These are phyloP conservation scores for Chaetops frenatus DNA, from an alignment of 2,113 vertebrate genomes.

Conservation along the genomic window DNA sequence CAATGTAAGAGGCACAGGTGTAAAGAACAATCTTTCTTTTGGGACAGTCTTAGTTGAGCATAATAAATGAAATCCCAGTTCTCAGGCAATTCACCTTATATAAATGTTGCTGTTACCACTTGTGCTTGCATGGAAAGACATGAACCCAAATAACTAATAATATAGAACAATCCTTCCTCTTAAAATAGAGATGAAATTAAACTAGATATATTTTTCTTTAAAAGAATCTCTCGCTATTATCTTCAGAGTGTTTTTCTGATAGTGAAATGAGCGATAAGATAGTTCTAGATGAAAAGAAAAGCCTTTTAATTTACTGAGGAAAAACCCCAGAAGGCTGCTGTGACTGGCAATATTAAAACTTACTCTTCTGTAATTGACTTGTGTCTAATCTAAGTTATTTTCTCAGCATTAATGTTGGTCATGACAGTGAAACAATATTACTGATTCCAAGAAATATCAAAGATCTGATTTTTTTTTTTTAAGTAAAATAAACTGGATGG, in stretches of 20 bases:
- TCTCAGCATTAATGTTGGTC: conserved; percentile 21
- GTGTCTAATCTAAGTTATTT: conserved; percentile 44
- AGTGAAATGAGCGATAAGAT: conserved; percentile 54
- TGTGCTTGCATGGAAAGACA: background rate
- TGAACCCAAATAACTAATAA: background rate
- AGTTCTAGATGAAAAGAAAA: conserved; percentile 48
- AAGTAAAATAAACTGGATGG: background rate
- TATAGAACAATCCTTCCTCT: background rate
- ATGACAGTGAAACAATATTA: conserved; percentile 21
- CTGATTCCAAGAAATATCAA: background rate
- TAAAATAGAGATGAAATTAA: conserved; percentile 23
- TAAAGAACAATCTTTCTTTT: background rate
- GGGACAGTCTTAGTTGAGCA: background rate
- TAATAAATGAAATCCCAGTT: background rate
- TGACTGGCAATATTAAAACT: conserved; percentile 55
- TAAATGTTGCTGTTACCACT: background rate
- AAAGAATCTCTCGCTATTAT: conserved; percentile 36
- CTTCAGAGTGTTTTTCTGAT: conserved; percentile 44
- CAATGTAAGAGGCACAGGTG: background rate
- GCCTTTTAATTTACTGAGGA: conserved; percentile 47
- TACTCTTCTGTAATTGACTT: conserved; percentile 49
- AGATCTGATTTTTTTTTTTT: background rate
- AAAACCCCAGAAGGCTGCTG: conserved; percentile 44
- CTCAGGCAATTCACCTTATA: background rate
- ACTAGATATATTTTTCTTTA: conserved; percentile 19